phyloP scores from a whole-genome alignment of 2,888 invertebrate species.

The Volucella inanis region DNA sequence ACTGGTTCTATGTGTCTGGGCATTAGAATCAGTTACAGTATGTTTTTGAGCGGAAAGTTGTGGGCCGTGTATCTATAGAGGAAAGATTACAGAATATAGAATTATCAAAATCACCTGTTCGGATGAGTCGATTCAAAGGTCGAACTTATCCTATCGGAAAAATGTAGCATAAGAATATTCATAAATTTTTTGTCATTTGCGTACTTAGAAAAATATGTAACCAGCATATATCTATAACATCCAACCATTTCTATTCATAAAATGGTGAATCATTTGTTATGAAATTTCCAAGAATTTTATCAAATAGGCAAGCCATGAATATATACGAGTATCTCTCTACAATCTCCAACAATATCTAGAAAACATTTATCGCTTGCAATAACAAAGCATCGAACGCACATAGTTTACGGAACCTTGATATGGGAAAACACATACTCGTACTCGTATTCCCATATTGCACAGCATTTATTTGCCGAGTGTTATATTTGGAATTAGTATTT shows the following conservation, averaged over 20 bases:
- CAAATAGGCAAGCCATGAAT: slow-evolving; percentile 32
- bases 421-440: background rate
- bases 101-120: too few relatives aligned
- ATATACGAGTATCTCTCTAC: slow-evolving; percentile 33
- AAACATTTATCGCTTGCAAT: slow-evolving; percentile 24
- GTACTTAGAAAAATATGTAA: background rate
- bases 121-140: too few relatives aligned
- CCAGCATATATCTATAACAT: background rate
- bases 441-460: slow-evolving; percentile 1
- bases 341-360: slow-evolving; percentile 22
- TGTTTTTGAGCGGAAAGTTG: too few relatives aligned
- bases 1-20: too few relatives aligned
- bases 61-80: too few relatives aligned
- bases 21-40: too few relatives aligned
- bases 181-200: background rate
- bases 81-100: too few relatives aligned
- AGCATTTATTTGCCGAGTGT: slow-evolving; percentile 41
- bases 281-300: slow-evolving; percentile 51
- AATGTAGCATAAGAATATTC: too few relatives aligned
- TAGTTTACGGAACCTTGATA: slow-evolving; percentile 51
- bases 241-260: slow-evolving; percentile 47
- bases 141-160: too few relatives aligned
- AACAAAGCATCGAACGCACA: slow-evolving; percentile 32
- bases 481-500: slow-evolving; percentile 34
- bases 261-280: slow-evolving; percentile 49